Conservation (phyloP, 2,888 invertebrate species). For the Tinea trinotella region DNA sequence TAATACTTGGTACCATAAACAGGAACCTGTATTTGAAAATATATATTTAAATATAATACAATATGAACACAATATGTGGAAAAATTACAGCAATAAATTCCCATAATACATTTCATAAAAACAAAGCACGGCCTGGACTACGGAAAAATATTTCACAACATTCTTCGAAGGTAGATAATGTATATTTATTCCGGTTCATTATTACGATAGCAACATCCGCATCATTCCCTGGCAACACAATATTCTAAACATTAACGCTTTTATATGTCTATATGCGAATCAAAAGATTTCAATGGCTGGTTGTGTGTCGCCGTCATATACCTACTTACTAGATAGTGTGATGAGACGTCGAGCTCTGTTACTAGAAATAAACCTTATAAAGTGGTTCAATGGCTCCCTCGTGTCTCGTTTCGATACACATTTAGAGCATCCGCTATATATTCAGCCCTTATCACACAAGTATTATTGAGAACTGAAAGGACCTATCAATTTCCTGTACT, state of each 20-base stretch:
- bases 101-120: constrained; percentile 39
- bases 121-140: constrained; percentile 31
- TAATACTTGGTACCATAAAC: constrained; percentile 32
- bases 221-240: not conserved
- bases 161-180: not conserved
- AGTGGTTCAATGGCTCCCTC: constrained; percentile 39
- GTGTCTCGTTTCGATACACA: constrained; percentile 31
- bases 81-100: constrained; percentile 43
- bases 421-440: constrained; percentile 31
- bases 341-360: constrained; percentile 28
- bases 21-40: constrained; percentile 38
- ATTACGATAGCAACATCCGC: not conserved
- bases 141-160: constrained; percentile 24
- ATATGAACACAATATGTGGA: constrained; percentile 34
- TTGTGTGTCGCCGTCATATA: not conserved
- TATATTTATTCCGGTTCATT: not conserved
- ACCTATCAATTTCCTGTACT: constrained; percentile 47
- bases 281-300: not conserved
- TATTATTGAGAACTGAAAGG: constrained; percentile 46
- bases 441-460: constrained; percentile 39
- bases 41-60: constrained; percentile 33
- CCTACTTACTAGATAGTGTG: not conserved
- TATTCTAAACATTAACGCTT: not conserved
- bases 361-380: constrained; percentile 42
- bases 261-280: not conserved